A percentile compares a stretch with the other conserved stretches of the same genome.
phyloP scores from a whole-genome alignment of 2,888 invertebrate species.

The Hyalella azteca region DNA sequence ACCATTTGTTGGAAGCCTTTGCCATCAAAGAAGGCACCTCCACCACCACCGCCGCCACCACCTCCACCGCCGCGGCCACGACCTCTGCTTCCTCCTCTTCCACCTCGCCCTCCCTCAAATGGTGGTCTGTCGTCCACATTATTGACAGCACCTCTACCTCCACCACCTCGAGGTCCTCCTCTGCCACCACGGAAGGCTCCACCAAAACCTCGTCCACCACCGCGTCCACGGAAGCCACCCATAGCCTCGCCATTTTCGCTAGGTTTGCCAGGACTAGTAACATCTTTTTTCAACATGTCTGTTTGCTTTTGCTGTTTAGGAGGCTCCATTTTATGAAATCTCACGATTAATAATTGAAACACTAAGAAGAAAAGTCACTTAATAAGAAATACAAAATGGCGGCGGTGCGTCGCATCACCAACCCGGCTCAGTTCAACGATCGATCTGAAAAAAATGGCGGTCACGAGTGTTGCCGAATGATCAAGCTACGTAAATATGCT shows the following conservation, averaged over 20 bases:
- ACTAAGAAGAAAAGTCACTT: no score
- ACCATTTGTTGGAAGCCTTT: constrained; percentile 32
- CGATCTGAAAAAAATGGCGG: not conserved
- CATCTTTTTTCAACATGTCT: constrained; percentile 53
- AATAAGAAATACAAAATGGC: constrained; percentile 23
- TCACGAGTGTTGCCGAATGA: not conserved
- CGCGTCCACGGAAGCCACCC: constrained; percentile 46
- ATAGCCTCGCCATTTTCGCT: constrained; percentile 53
- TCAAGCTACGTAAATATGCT: no score
- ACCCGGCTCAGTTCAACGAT: constrained; percentile 36
- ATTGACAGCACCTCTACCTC: constrained; percentile 38
- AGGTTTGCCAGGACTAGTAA: constrained; percentile 48
- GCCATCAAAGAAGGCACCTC: not conserved
- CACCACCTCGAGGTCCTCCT: constrained; percentile 29
- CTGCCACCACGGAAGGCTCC: constrained; percentile 34
- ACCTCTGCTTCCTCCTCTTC: not conserved
- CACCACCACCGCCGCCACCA: not conserved
- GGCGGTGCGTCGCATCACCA: constrained; percentile 34
- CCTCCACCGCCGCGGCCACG: constrained; percentile 6
- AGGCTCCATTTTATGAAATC: constrained; percentile 24
- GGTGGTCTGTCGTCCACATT: constrained; percentile 19
- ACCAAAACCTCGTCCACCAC: constrained; percentile 46
- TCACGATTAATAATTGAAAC: not conserved
- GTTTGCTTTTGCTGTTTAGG: constrained; percentile 43
- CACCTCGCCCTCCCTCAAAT: constrained; percentile 15